Evolutionary conservation across 2,797 vertebrate species (phyloP).

Genomic region (Kryptopterus vitreolus): DNA sequence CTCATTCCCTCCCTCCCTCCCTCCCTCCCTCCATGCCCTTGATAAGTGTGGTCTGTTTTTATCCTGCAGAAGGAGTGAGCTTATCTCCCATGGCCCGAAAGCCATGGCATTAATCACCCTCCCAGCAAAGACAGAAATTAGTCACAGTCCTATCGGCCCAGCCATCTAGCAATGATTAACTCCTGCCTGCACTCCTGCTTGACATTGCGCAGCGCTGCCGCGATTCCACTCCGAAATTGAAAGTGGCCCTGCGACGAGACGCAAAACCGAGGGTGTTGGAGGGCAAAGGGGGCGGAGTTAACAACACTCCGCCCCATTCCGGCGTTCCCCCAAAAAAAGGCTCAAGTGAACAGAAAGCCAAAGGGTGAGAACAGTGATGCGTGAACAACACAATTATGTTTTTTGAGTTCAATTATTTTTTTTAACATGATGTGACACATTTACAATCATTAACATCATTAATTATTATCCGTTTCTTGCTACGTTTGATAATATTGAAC

Average conservation of each 20-base stretch:
- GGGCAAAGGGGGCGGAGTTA: no score
- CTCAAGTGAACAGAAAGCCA: no score
- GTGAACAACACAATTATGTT: no score
- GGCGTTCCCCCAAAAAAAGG: no score
- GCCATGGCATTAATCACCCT: constrained; percentile 73
- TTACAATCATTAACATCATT: no score
- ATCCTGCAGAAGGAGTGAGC: constrained; percentile 65
- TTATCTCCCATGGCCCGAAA: constrained; percentile 73
- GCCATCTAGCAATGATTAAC: constrained; percentile 74
- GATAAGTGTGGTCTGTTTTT: constrained; percentile 73
- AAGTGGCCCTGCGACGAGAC: constrained; percentile 43
- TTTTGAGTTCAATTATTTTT: no score
- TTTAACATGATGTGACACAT: no score
- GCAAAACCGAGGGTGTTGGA: not conserved
- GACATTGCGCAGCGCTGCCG: constrained; percentile 63
- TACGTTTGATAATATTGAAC: not conserved
- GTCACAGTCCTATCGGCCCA: constrained; percentile 69
- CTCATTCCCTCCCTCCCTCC: constrained; percentile 49
- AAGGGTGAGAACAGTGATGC: no score
- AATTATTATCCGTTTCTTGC: not conserved
- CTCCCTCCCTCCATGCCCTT: constrained; percentile 65
- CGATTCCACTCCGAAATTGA: constrained; percentile 56
- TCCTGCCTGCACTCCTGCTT: constrained; percentile 64
- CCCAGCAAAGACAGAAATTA: constrained; percentile 73
- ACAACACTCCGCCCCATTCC: no score